Percentiles rank a stretch among this genome's conserved stretches.
Evolutionary conservation across 1,140 invertebrate species (phyloP).

Genomic region (Homarus americanus): DNA sequence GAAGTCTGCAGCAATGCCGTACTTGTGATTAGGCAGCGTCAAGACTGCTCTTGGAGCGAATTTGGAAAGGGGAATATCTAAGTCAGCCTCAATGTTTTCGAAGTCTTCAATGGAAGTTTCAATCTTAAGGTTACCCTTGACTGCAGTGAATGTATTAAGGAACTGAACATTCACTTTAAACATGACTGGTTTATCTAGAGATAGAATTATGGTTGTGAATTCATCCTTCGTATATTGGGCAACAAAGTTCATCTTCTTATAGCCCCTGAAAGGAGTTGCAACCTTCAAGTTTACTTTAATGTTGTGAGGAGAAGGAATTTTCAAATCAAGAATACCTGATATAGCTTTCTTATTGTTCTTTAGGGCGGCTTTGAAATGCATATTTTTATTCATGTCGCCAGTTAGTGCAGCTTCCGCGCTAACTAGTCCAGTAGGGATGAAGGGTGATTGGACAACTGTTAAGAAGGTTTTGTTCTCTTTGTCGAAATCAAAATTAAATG

Average conservation of each 20-base stretch:
- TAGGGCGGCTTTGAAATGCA: slow-evolving; percentile 43
- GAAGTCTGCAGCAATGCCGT: slow-evolving; percentile 22
- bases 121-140: slow-evolving; percentile 16
- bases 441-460: slow-evolving; percentile 36
- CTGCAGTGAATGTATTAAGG: slow-evolving; percentile 5
- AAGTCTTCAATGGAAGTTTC: slow-evolving; percentile 49
- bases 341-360: slow-evolving; percentile 39
- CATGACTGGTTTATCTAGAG: slow-evolving; percentile 46
- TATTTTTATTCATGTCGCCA: slow-evolving; percentile 29
- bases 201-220: slow-evolving; percentile 4
- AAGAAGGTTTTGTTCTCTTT: slow-evolving; percentile 30
- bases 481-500: slow-evolving; percentile 49
- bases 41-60: slow-evolving; percentile 31
- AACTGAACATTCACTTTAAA: slow-evolving; percentile 27
- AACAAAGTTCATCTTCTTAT: slow-evolving; percentile 57
- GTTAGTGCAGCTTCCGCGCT: slow-evolving; percentile 45
- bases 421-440: slow-evolving; percentile 43
- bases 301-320: background rate
- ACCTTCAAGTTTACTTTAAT: slow-evolving; percentile 35
- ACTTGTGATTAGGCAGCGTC: slow-evolving; percentile 30
- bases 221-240: slow-evolving; percentile 52
- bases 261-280: slow-evolving; percentile 58
- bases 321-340: slow-evolving; percentile 41
- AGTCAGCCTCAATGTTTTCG: slow-evolving; percentile 31
- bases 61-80: slow-evolving; percentile 52